Base-by-base conservation (phyloP, 2,888 invertebrate species). In the Panzeria rudis region DNA sequence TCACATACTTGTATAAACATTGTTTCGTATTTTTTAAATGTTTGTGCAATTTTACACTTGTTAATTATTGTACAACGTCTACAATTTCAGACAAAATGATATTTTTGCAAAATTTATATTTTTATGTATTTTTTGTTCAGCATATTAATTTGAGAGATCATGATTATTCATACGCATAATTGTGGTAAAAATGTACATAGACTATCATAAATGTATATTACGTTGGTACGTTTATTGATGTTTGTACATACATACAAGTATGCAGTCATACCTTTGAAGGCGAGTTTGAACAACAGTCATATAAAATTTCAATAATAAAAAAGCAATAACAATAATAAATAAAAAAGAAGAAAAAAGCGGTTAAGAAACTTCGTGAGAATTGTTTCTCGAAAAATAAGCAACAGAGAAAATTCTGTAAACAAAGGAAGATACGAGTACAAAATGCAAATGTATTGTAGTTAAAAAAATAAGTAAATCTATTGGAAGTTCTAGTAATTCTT, bases 121-220 rank as follows among this genome's bases (percentile, higher is more conserved):
- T 41, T 47, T 62, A 17, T 66, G 2, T 32, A 50, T 50, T 50
- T 35, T 73, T 25, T 23, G 20, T 68, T 47, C 1, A 25, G 50
- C 32, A 32, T 38, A 25, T 29, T 52, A 61, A 59, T n/a, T n/a
- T 72, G 62, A 23, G 44, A 66, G 32, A 52, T 15, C 41, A 62
- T 79, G 54, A 79, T 71, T 62, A 79, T 71, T 79, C 71, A 79
- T 79, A 56, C 56, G 64, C 79, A 64, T 79, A 79, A 35, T 54
- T 62, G 71, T 62, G 62, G 44, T 69, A 52, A 68, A 50, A 52
- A 50, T 25, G 5, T 7, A 47, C n/a, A 8, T 5, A 29, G 2
- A 29, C 29, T 29, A 29, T 29, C 2, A 29, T 29, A 29, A 29
- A 29, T 4, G 1, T 20, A 1, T 47, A 44, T 50, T 23, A 32